These are phyloP conservation scores for Sarotherodon lohbergeri DNA, from an alignment of 2,113 vertebrate genomes.

Conservation along the genomic window DNA sequence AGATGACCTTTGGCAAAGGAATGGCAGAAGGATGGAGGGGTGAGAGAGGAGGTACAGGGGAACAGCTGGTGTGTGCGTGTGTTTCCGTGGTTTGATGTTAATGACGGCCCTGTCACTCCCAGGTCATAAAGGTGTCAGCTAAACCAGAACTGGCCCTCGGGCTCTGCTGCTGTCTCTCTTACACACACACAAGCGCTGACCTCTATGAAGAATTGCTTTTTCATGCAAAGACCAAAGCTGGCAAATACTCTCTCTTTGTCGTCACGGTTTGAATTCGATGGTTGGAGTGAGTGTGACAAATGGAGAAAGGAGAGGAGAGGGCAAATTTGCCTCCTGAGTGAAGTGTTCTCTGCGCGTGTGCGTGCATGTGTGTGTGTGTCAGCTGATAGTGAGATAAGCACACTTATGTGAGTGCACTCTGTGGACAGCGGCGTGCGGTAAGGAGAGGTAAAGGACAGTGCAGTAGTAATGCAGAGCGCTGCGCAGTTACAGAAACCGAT, in stretches of 20 bases:
- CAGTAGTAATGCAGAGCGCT: constrained; percentile 12
- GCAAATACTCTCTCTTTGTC: constrained; percentile 24
- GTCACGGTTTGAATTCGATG: neutral
- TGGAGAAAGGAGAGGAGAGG: neutral
- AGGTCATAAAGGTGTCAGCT: constrained; percentile 64
- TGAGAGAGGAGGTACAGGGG: neutral
- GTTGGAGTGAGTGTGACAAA: constrained; percentile 30
- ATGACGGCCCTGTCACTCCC: constrained; percentile 56
- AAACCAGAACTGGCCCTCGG: constrained; percentile 28
- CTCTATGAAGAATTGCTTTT: constrained; percentile 24
- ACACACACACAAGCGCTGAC: neutral
- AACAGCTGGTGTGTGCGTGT: constrained; percentile 53
- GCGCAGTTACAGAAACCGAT: constrained; percentile 5
- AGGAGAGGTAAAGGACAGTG: constrained; percentile 56
- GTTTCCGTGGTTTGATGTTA: constrained; percentile 29
- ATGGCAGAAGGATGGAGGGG: constrained; percentile 32
- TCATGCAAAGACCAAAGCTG: constrained; percentile 27
- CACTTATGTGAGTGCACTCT: constrained; percentile 26
- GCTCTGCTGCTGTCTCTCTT: neutral
- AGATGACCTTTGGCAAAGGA: constrained; percentile 54
- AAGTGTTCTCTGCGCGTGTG: neutral
- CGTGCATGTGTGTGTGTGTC: neutral
- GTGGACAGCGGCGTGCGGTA: neutral
- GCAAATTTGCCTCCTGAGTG: neutral
- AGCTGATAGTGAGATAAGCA: constrained; percentile 28